Evolutionary conservation across 2,113 vertebrate species (phyloP).

Genomic region (Muntiacus reevesi): DNA sequence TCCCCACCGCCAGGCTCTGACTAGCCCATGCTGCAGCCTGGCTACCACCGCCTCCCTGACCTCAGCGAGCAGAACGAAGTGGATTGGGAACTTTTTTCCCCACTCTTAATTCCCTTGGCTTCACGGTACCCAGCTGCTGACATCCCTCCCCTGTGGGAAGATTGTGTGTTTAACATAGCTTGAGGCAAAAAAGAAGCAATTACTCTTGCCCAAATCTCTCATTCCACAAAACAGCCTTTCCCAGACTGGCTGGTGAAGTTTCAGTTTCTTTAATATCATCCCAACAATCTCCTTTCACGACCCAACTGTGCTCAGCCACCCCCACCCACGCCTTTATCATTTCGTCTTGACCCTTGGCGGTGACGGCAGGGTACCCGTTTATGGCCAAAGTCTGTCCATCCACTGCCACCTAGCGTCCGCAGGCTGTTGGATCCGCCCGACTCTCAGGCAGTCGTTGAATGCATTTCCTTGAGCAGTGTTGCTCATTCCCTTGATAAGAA

Average conservation of each 20-base stretch:
- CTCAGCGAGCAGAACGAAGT: neutral
- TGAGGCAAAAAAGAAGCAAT: slow-evolving; percentile 32
- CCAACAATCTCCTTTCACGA: slow-evolving; percentile 36
- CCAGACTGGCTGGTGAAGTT: slow-evolving; percentile 27
- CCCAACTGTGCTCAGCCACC: slow-evolving; percentile 21
- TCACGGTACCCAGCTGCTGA: neutral
- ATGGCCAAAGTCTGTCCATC: slow-evolving; percentile 26
- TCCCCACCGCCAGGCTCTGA: neutral
- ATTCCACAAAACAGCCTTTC: slow-evolving; percentile 35
- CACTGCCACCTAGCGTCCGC: slow-evolving; percentile 78
- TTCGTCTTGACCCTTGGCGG: slow-evolving; percentile 49
- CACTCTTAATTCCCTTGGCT: slow-evolving; percentile 48
- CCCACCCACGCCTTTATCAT: slow-evolving; percentile 19
- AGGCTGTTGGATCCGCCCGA: neutral
- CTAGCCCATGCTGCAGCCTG: neutral
- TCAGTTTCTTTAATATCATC: slow-evolving; percentile 50
- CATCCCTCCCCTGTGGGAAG: neutral
- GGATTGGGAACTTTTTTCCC: neutral
- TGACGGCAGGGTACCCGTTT: neutral
- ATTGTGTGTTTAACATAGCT: slow-evolving; percentile 25
- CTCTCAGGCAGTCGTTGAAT: neutral
- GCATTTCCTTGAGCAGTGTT: neutral
- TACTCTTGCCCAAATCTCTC: slow-evolving; percentile 43
- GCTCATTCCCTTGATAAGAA: neutral
- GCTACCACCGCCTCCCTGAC: neutral